A percentile compares a stretch with the other conserved stretches of the same genome.
phyloP scores from a whole-genome alignment of 2,888 invertebrate species.

The Drosophila mimica region DNA sequence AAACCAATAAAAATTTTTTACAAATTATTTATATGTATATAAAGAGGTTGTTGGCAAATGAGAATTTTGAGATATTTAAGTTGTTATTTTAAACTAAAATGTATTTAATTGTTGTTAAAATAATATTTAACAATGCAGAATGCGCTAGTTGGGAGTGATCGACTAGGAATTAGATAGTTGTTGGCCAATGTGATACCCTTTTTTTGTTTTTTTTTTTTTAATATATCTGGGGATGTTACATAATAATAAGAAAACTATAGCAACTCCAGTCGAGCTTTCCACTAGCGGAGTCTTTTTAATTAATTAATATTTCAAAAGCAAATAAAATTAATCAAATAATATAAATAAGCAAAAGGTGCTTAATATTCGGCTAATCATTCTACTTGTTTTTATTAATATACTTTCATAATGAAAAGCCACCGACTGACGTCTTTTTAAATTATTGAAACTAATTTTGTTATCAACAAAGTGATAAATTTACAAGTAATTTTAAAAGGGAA shows the following conservation, averaged over 20 bases:
- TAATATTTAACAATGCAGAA: not conserved
- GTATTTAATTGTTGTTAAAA: not conserved
- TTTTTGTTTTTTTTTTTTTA: no score
- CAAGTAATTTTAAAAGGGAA: no score
- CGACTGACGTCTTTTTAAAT: not conserved
- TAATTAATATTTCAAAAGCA: no score
- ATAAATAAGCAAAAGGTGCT: not conserved
- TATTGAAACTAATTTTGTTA: not conserved
- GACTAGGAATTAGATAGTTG: no score
- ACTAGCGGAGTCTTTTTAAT: no score
- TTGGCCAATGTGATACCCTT: no score
- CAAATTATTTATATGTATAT: not conserved
- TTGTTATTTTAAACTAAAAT: not conserved
- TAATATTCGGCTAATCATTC: not conserved
- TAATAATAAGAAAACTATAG: no score
- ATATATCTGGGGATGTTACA: no score
- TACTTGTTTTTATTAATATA: not conserved
- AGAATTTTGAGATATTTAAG: not conserved
- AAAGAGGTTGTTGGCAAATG: not conserved
- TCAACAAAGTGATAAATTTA: not conserved
- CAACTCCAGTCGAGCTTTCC: not conserved
- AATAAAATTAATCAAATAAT: no score
- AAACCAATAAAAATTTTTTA: slow-evolving; percentile 65
- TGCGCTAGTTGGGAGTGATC: no score
- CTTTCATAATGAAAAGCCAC: not conserved